These are phyloP conservation scores for Sminthopsis crassicaudata DNA, from an alignment of 2,113 vertebrate genomes.

Conservation along the genomic window DNA sequence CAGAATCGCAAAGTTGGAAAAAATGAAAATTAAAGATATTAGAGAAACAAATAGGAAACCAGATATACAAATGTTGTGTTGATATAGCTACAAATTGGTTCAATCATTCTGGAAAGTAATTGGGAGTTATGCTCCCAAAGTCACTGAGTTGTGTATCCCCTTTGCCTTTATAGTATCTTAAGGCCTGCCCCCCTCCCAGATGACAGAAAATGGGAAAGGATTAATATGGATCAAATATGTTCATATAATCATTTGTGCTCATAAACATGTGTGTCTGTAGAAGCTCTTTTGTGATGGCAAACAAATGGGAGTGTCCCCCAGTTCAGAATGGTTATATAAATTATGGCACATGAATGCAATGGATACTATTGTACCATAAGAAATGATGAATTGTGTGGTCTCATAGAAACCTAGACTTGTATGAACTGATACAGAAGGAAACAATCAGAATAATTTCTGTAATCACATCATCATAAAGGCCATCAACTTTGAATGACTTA, in stretches of 20 bases:
- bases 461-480: neutral
- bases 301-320: neutral
- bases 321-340: neutral
- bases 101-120: neutral
- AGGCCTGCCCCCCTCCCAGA: neutral
- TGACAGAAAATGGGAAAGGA: neutral
- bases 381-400: neutral
- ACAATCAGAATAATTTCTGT: neutral
- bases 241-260: no score
- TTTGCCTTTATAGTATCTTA: no score
- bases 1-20: neutral
- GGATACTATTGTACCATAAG: neutral
- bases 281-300: neutral
- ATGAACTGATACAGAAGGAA: neutral
- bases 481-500: neutral
- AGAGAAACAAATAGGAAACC: neutral
- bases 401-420: neutral
- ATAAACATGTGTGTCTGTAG: neutral
- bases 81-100: neutral
- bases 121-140: neutral
- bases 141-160: neutral
- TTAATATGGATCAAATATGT: neutral
- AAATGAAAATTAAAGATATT: neutral
- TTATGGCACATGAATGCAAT: neutral
- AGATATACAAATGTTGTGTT: neutral